Evolutionary conservation across 2,888 invertebrate genomes (phyloP).

Genomic region (Synergus laeviventris): DNA sequence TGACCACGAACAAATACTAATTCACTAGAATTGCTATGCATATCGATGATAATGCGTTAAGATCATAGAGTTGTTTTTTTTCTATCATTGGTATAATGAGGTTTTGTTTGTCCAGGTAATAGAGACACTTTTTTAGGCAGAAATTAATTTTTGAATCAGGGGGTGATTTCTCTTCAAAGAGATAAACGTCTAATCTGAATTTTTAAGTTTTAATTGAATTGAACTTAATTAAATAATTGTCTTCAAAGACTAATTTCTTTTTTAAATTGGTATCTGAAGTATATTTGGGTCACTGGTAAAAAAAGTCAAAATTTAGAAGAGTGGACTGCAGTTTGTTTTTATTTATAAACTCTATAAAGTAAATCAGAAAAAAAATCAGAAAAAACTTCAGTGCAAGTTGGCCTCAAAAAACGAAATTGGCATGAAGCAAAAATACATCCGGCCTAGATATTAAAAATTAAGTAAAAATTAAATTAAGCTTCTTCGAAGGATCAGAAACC

Average conservation of each 20-base stretch:
- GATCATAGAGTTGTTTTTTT: background rate
- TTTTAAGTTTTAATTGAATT: no score
- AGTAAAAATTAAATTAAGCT: no score
- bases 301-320: background rate
- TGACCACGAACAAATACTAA: slow-evolving; percentile 57
- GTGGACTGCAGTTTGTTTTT: slow-evolving; percentile 1
- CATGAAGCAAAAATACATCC: no score
- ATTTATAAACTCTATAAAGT: background rate
- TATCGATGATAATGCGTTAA: slow-evolving; percentile 32
- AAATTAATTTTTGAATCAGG: no score
- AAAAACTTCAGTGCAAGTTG: background rate
- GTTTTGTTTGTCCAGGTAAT: background rate
- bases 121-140: no score
- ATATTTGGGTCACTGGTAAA: background rate
- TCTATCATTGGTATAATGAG: background rate
- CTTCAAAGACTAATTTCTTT: background rate
- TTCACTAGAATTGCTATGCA: slow-evolving; percentile 49
- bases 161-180: background rate
- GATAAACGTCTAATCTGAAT: background rate
- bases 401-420: no score
- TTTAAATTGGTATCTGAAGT: background rate
- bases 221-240: no score
- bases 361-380: background rate
- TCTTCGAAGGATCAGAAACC: no score
- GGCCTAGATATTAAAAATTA: no score